These are phyloP conservation scores for Danio aesculapii DNA, from an alignment of 2,797 vertebrate genomes.

Conservation along the genomic window DNA sequence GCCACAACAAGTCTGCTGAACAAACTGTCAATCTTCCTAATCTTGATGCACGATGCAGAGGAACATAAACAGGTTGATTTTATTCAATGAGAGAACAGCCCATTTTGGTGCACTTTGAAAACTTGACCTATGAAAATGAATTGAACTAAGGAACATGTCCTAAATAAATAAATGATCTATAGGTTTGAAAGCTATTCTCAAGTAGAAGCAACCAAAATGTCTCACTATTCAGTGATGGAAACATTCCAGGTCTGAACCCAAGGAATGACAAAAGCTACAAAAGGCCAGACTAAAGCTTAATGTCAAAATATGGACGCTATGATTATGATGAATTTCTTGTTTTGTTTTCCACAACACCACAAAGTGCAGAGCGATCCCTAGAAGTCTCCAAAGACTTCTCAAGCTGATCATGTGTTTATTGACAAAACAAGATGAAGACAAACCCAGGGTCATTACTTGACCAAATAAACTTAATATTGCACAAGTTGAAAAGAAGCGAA, in stretches of 20 bases:
- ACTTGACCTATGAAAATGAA: no score
- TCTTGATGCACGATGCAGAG: no score
- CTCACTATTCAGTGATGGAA: background rate
- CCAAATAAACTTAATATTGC: constrained; percentile 9
- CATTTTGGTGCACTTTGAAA: no score
- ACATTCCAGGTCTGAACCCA: background rate
- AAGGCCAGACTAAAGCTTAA: background rate
- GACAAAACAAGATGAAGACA: constrained; percentile 24
- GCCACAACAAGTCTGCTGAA: no score
- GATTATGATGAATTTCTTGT: constrained; percentile 34
- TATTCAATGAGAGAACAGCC: no score
- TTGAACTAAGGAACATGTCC: no score
- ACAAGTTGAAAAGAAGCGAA: background rate
- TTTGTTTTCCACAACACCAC: constrained; percentile 39
- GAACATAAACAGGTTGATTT: no score
- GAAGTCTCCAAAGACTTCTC: constrained; percentile 22
- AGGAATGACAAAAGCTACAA: constrained; percentile 15
- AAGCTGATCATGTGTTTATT: constrained; percentile 22
- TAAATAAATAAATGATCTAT: no score
- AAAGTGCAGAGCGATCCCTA: constrained; percentile 27
- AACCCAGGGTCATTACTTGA: constrained; percentile 27
- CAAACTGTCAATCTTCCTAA: no score
- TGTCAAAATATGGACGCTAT: constrained; percentile 12
- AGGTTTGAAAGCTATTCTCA: background rate
- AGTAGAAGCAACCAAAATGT: background rate